Conservation (phyloP, 2,113 vertebrate species). For the Sphaerodactylus townsendi region DNA sequence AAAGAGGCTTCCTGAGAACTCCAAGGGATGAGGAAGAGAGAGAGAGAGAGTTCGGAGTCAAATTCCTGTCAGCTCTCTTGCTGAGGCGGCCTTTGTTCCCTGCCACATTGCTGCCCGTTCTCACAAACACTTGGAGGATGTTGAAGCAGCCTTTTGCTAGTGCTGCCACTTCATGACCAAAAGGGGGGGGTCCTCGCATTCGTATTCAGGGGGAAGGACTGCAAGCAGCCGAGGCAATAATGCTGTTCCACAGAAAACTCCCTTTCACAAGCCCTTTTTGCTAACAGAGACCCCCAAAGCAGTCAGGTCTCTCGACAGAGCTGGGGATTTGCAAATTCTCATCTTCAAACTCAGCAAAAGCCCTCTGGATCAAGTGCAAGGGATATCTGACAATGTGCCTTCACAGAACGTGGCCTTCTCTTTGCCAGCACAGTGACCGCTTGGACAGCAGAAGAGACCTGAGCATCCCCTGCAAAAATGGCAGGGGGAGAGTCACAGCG, state of each 20-base stretch:
- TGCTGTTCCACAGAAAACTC: neutral
- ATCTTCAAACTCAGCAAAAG: too few species aligned
- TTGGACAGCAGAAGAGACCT: too few species aligned
- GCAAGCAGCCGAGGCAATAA: neutral
- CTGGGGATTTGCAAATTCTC: too few species aligned
- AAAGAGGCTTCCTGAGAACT: constrained; percentile 87
- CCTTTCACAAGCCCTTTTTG: neutral
- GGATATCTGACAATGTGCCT: too few species aligned
- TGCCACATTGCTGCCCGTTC: constrained; percentile 69
- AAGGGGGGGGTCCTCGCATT: neutral
- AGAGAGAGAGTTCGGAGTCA: constrained; percentile 77
- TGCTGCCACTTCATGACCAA: constrained; percentile 28
- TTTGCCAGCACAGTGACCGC: too few species aligned
- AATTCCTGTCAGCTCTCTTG: constrained; percentile 78
- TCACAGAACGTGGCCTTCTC: too few species aligned
- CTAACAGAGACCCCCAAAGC: neutral
- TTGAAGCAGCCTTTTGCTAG: constrained; percentile 33
- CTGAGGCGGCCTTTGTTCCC: constrained; percentile 75
- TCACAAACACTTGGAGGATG: constrained; percentile 72
- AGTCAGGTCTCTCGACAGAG: neutral
- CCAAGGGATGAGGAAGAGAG: constrained; percentile 74
- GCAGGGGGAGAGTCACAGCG: too few species aligned
- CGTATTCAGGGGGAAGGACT: neutral
- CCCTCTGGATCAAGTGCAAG: too few species aligned
- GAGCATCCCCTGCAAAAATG: too few species aligned